A percentile compares a stretch with the other conserved stretches of the same genome.
Conservation (phyloP, 2,888 invertebrate genomes). For the Lomographa bimaculata region DNA sequence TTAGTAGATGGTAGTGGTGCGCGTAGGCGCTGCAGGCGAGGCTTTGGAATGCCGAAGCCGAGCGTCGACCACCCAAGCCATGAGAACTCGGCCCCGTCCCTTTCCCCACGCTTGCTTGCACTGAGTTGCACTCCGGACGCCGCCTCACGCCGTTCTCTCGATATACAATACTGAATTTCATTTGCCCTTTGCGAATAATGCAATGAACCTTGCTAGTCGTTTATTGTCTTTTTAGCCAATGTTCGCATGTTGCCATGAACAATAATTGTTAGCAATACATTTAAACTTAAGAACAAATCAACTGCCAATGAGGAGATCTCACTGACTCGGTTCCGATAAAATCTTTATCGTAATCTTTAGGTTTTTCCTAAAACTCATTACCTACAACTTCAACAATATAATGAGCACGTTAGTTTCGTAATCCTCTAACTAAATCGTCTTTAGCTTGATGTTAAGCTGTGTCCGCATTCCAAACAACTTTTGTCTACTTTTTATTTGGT, state of each 20-base stretch:
- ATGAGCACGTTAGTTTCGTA: no score
- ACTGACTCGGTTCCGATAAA: no score
- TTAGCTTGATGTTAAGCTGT: conserved; percentile 43
- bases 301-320: no score
- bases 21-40: conserved; percentile 80
- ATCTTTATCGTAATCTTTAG: no score
- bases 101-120: conserved; percentile 73
- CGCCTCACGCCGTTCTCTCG: conserved; percentile 76
- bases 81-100: conserved; percentile 78
- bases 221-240: conserved; percentile 36
- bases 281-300: no score
- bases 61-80: conserved; percentile 82
- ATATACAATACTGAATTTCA: conserved; percentile 78
- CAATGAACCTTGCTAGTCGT: conserved; percentile 47
- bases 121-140: conserved; percentile 69
- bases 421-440: conserved; percentile 8
- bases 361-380: no score
- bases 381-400: no score
- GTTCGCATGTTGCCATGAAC: conserved; percentile 16
- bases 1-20: conserved; percentile 58
- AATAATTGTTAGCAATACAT: not conserved
- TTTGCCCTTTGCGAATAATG: conserved; percentile 66
- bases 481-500: conserved; percentile 71
- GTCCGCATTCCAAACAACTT: conserved; percentile 71
- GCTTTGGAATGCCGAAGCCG: conserved; percentile 82